A percentile compares a stretch with the other conserved stretches of the same genome.
Conservation (phyloP, 2,888 invertebrate species). For the Endomychus coccineus region DNA sequence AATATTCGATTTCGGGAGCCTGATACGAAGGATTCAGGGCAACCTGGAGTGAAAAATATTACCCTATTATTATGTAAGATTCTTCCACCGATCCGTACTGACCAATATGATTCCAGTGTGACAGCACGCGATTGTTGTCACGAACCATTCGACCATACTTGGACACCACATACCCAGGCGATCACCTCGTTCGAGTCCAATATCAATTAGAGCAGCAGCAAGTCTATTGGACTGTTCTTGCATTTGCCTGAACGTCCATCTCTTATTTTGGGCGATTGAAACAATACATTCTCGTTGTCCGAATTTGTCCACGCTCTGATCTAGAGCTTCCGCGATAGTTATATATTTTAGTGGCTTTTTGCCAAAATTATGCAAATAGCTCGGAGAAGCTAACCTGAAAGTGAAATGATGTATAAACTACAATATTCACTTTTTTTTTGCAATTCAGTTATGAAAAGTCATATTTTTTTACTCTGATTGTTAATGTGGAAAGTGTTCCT, state of each 20-base stretch:
- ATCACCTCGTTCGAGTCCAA: constrained; percentile 67
- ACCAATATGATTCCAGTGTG: constrained; percentile 67
- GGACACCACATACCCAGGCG: constrained; percentile 74
- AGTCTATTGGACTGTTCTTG: constrained; percentile 55
- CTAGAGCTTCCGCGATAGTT: constrained; percentile 54
- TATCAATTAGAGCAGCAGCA: constrained; percentile 58
- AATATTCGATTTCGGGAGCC: constrained; percentile 61
- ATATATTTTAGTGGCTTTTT: constrained; percentile 45
- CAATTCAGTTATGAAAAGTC: no score
- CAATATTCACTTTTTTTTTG: no score
- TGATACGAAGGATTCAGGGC: constrained; percentile 72
- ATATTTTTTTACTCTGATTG: no score
- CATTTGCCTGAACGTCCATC: constrained; percentile 48
- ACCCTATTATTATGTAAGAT: background rate
- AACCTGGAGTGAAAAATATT: constrained; percentile 46
- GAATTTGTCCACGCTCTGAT: constrained; percentile 47
- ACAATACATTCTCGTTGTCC: constrained; percentile 53
- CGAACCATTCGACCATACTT: constrained; percentile 69
- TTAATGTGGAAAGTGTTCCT: no score
- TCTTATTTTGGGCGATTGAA: constrained; percentile 48
- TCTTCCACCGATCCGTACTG: constrained; percentile 22
- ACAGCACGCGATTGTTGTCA: constrained; percentile 62
- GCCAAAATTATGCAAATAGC: constrained; percentile 49
- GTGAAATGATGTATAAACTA: no score
- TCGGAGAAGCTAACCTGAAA: no score